A percentile compares a stretch with the other conserved stretches of the same genome.
Evolutionary conservation across 2,888 invertebrate genomes (phyloP).

Genomic region (Anarsia innoxiella): DNA sequence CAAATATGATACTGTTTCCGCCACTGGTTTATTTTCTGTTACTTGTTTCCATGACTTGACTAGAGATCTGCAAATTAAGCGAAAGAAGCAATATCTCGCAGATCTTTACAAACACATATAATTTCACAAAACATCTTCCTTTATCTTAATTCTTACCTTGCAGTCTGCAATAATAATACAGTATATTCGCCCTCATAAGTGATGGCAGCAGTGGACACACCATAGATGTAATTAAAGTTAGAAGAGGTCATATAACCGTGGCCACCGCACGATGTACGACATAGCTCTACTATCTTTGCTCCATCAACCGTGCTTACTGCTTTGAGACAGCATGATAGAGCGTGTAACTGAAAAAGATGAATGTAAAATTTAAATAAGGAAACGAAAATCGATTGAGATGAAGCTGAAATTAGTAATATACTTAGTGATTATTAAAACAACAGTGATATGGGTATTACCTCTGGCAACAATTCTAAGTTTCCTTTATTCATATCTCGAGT

Average conservation of each 20-base stretch:
- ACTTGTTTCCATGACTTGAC: constrained; percentile 86
- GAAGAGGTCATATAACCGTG: constrained; percentile 93
- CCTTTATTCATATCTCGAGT: constrained; percentile 85
- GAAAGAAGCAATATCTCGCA: too few species aligned
- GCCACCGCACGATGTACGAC: constrained; percentile 92
- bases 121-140: too few species aligned
- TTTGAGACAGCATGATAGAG: constrained; percentile 92
- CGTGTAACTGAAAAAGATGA: constrained; percentile 80
- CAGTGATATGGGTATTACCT: constrained; percentile 77
- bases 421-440: too few species aligned
- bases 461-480: constrained; percentile 86
- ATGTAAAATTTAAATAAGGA: not conserved
- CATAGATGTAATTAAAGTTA: constrained; percentile 88
- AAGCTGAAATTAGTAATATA: too few species aligned
- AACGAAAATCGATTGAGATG: too few species aligned
- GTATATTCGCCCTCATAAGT: constrained; percentile 98
- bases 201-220: constrained; percentile 85
- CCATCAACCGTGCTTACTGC: constrained; percentile 86
- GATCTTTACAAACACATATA: too few species aligned
- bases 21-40: constrained; percentile 73
- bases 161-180: constrained; percentile 91
- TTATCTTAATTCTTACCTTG: too few species aligned
- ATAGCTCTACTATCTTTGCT: constrained; percentile 82
- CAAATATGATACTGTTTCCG: constrained; percentile 83
- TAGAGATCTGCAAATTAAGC: constrained; percentile 73